Conservation (phyloP, 1,140 invertebrate genomes). For the Calycopis cecrops region DNA sequence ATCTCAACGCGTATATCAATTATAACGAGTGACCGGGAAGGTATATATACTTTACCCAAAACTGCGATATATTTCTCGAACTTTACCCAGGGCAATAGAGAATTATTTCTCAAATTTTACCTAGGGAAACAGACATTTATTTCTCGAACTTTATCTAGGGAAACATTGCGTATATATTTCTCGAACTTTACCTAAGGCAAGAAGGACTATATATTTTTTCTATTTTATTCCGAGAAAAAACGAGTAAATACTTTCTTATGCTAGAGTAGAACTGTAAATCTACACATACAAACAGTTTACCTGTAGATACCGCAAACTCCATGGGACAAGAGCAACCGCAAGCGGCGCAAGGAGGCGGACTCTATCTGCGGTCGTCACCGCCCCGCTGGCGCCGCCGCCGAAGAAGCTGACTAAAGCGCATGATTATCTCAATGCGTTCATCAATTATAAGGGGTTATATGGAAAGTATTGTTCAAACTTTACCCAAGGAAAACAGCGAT, state of each 20-base stretch:
- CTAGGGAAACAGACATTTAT: too few relatives aligned
- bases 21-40: slow-evolving; percentile 37
- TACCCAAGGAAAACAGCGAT: too few relatives aligned
- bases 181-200: too few relatives aligned
- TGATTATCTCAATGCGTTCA: slow-evolving; percentile 61
- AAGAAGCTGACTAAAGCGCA: slow-evolving; percentile 27
- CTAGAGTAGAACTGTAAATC: slow-evolving; percentile 57
- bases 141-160: too few relatives aligned
- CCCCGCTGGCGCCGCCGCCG: slow-evolving; percentile 1
- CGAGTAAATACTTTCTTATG: too few relatives aligned
- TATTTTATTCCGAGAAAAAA: too few relatives aligned
- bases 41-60: too few relatives aligned
- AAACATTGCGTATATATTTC: not conserved
- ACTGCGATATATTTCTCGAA: too few relatives aligned
- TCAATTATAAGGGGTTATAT: slow-evolving; percentile 49
- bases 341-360: slow-evolving; percentile 42
- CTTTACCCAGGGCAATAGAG: too few relatives aligned
- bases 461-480: too few relatives aligned
- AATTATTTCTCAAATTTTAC: too few relatives aligned
- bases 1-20: slow-evolving; percentile 60
- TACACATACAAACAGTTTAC: slow-evolving; percentile 65
- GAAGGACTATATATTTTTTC: too few relatives aligned
- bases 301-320: slow-evolving; percentile 65
- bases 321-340: slow-evolving; percentile 65
- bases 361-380: slow-evolving; percentile 11